Evolutionary conservation across 2,113 vertebrate genomes (phyloP).

Genomic region (Larimichthys polyactis): DNA sequence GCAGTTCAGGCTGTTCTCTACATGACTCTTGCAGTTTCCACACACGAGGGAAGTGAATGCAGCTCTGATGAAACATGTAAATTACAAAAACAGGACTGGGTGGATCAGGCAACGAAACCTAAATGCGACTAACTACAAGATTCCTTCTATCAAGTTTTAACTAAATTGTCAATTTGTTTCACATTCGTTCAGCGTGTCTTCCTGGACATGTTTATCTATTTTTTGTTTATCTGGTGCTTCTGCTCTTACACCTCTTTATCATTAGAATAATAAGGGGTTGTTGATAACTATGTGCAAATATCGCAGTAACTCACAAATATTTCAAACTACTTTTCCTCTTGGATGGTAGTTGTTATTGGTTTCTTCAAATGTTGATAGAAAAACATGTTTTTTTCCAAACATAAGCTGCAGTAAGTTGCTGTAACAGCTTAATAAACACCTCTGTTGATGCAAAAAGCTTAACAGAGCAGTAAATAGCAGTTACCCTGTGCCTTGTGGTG

Average conservation of each 20-base stretch:
- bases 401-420: neutral
- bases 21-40: slow-evolving; percentile 23
- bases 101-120: neutral
- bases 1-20: neutral
- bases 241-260: neutral
- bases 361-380: slow-evolving; percentile 9
- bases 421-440: neutral
- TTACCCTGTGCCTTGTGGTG: slow-evolving; percentile 21
- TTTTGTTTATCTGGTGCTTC: neutral
- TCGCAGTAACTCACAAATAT: neutral
- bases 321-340: slow-evolving; percentile 12
- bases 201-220: neutral
- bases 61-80: slow-evolving; percentile 18
- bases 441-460: slow-evolving; percentile 29
- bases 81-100: neutral
- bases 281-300: neutral
- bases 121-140: neutral
- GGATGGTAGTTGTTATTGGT: neutral
- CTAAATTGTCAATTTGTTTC: neutral
- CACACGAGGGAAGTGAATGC: slow-evolving; percentile 41
- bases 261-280: neutral
- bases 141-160: neutral
- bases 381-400: slow-evolving; percentile 62
- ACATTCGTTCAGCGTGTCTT: neutral
- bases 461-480: slow-evolving; percentile 12